Base-by-base conservation (phyloP, 2,113 vertebrate species). In the Aphyosemion australe region DNA sequence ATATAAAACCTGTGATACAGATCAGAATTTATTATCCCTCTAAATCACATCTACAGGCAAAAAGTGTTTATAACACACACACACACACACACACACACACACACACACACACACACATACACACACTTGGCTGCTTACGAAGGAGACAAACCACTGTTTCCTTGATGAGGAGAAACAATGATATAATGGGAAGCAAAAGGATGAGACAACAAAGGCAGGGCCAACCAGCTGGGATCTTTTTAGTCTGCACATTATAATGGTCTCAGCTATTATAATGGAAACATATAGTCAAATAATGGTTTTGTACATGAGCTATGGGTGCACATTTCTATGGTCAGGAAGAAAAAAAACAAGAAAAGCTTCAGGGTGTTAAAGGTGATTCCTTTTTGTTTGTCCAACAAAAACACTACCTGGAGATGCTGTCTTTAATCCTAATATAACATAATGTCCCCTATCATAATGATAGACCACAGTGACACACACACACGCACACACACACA, bases 171-270 rank as follows among this genome's bases (percentile, higher is more conserved):
- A 48, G 53, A 47, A 74, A 81, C 76, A 76, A 87, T 80, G 67
- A 78, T 82, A 75, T 78, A 87, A 87, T 85, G 69, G 69, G 50
- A 62, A 54, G 80, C 56, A 51, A 74, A 72, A 70, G 60, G 48
- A 50, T 69, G 69, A 45, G 53, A 89, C 81, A 84, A 86, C 84
- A 88, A 89, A 90, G 87, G 48, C 69, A 41, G 16, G 12, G 54
- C 64, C 62, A 74, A 65, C 75, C 72, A 83, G 57, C 54, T 14
- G 41, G 55, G 68, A 58, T 42, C 41, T 55, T 81, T 76, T 76
- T 45, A 68, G 78, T 54, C 68, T 26, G 39, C 61, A 74, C 57
- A 49, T 69, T 84, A 83, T 87, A 90, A 87, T 85, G 82, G 79
- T 76, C 67, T 60, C 18, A 8, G 69, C 75, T 80, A 87, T 87